Base-by-base conservation (phyloP, 2,797 vertebrate species). In the Schizopygopsis pylzovi region DNA sequence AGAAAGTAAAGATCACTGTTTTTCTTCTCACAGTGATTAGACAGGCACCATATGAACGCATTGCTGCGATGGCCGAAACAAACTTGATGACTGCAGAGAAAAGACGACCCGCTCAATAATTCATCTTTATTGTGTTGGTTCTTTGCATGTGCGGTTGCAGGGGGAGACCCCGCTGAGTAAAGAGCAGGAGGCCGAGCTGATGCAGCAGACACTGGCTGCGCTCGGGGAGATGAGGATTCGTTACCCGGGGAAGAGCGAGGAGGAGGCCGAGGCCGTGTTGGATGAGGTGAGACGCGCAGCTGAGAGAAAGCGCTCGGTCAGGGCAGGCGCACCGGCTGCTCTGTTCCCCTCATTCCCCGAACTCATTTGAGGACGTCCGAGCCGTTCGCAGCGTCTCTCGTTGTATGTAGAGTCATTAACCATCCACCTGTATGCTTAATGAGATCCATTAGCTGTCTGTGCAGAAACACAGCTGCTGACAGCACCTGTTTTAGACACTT, bases 161-260 rank as follows among this genome's bases (percentile, higher is more conserved):
- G 95, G 92, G 33, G 97, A 98, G 85, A 95, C 97, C 63, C 93
- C 97, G 83, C 94, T 96, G 90, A 96, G 95, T 86, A 98, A 97
- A 93, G 97, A 99, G 89, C 97, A 98, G 93, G 98, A 99, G 90
- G 93, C 92, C 0, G 95, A 97, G 92, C 92, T 99, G 91, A 96
- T 97, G 82, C 96, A 92, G 89, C 97, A 99, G 92, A 98, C 97
- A 78, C 94, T 99, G 89, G 94, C 95, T 43, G 95, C 96, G n/a
- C 97, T 99, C 86, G 97, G 93, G 75, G 97, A 98, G 89, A 97
- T 99, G 97, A 96, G 95, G 93, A 97, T 99, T 91, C 96, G 96
- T 87, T 97, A 97, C 92, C 98, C 98, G 12, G 98, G 98, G 68
- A 99, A 99, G 95, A 96, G 95, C 6, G 97, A 97, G 73, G 97